Evolutionary conservation across 2,797 vertebrate genomes (phyloP).

Genomic region (Squalus acanthias): DNA sequence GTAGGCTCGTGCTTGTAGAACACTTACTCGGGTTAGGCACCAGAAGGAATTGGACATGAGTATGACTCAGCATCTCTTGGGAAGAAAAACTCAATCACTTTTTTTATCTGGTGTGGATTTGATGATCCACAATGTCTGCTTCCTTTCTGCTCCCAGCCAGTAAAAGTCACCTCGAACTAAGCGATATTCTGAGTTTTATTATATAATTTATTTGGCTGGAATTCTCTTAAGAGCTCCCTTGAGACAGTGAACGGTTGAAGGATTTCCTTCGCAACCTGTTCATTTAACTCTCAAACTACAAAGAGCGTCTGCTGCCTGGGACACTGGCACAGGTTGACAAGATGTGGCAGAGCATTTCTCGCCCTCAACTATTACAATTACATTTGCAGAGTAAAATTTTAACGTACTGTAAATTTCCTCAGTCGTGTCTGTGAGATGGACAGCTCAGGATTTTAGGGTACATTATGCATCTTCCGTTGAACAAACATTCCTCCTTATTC

Average conservation of each 20-base stretch:
- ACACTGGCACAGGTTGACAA: not conserved
- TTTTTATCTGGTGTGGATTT: not conserved
- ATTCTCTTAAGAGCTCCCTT: not conserved
- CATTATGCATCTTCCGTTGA: not conserved
- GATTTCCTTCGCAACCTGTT: not conserved
- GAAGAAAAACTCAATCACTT: not conserved
- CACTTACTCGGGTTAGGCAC: not conserved
- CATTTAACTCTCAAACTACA: not conserved
- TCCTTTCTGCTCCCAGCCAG: not conserved
- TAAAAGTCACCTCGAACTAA: not conserved
- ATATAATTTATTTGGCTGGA: not conserved
- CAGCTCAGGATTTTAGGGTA: not conserved
- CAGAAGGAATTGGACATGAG: no score
- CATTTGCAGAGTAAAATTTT: not conserved
- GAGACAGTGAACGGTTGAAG: not conserved
- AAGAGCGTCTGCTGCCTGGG: not conserved
- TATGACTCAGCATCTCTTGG: not conserved
- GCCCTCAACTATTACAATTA: not conserved
- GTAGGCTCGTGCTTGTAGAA: no score
- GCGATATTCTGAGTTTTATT: not conserved
- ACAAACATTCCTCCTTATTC: not conserved
- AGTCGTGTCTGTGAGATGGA: no score
- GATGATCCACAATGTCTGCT: not conserved
- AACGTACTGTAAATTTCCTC: not conserved
- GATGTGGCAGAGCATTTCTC: not conserved